Evolutionary conservation across 2,888 invertebrate species (phyloP), one percentile per base, ranked within the genome.

Genomic region (Ceraclea dissimilis): DNA sequence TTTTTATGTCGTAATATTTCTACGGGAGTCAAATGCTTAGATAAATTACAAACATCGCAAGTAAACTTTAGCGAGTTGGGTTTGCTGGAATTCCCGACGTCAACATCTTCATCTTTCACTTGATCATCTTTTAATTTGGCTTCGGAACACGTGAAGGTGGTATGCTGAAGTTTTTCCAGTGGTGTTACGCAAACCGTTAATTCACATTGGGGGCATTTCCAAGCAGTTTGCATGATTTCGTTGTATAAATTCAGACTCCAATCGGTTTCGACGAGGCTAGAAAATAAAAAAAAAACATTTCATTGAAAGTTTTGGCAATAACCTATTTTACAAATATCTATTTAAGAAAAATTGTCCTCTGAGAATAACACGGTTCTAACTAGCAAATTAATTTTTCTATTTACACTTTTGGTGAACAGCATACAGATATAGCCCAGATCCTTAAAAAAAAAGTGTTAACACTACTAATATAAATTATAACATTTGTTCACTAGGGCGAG

Each of bases 1-100:
- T 84, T 89, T 68, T 84, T 91, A 74, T 96, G 95, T 65, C 83
- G 88, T 60, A 95, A 77, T 68, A 93, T 87, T 69, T 95, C 93
- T 19, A 89, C 86, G 2, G 90, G 85, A 11, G 88, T 87, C 62
- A 93, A 72, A 65, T 81, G 77, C 56, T 93, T 70, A 4, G 78
- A 79, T 63, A 83, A 74, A 2, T 80, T 73, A 71, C 96, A 96
- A 63, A 70, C 76, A 10, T 81, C 74, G 69, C 96, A 96, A 63
- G 79, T 79, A 72, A 83, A 92, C 46, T 78, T 73, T 68, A 79
- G 79, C 1, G 80, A 74, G 67, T 86, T 86, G 54, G 82, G 74
- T 67, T 70, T 63, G 61, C 61, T 56, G 63, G 59, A 61, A 13
- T 50, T 52, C 1, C 50, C 64, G 49, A 70, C 73, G 64, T 65